Base-by-base conservation (phyloP, 2,113 vertebrate species). In the Boulengerochromis microlepis region DNA sequence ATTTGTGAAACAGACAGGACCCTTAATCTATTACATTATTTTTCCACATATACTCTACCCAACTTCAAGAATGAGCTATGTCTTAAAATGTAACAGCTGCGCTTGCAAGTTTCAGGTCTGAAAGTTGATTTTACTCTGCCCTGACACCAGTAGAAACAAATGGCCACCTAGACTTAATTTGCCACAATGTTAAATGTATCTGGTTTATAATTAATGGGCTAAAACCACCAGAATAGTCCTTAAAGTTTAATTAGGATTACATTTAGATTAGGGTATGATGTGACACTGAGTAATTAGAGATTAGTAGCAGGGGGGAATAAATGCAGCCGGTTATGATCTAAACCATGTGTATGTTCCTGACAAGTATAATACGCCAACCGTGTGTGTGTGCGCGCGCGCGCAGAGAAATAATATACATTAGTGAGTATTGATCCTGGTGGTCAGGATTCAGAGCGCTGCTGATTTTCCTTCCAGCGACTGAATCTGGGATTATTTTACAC, bases 401-500 rank as follows among this genome's bases (percentile, higher is more conserved):
- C 80, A 82, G 61, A 83, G 26, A 31, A 84, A 82, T 85, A 85
- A 90, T 90, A 85, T 84, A 82, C 71, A 89, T 86, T 66, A 69
- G 85, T 13, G 11, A 13, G 56, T 80, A 92, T 85, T 59, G 90
- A 92, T 90, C 50, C 10, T 22, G 47, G 82, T 82, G 12, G 10
- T 74, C 78, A 56, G 81, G 31, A 81, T 24, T 83, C 86, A 22
- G 47, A 87, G 80, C 24, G 18, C 57, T 33, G 83, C 71, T 82
- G 76, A 19, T 85, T 87, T 91, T 80, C 40, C 87, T 45, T 76
- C 64, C 64, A 74, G 11, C 56, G 50, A 91, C 76, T 71, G 86
- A 84, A 81, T 90, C 40, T 54, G 87, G 22, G 61, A 69, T 81
- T 90, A 83, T 89, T 84, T 90, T 64, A 80, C 85, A 89, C 84